These are phyloP conservation scores for Meloe dianella DNA, from an alignment of 2,888 invertebrate genomes.

Conservation along the genomic window DNA sequence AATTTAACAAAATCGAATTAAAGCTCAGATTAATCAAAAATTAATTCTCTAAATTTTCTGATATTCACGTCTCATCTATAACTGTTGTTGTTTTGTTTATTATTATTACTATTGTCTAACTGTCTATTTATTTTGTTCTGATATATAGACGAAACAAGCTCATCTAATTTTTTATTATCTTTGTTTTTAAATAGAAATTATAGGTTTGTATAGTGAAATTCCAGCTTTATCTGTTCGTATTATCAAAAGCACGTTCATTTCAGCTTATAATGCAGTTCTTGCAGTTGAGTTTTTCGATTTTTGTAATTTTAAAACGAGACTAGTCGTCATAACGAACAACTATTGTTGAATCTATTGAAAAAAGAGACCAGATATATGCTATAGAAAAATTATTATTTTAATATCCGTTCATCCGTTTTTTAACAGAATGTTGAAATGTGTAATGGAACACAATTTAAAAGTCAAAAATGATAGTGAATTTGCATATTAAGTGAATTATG, in stretches of 20 bases:
- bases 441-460: slow-evolving; percentile 49
- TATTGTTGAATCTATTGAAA: slow-evolving; percentile 24
- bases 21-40: neutral
- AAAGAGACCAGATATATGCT: neutral
- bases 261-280: neutral
- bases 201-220: neutral
- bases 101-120: neutral
- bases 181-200: neutral
- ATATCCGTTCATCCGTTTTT: neutral
- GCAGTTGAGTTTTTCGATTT: too few relatives aligned
- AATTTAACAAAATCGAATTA: neutral
- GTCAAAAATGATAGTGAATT: slow-evolving; percentile 55
- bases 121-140: neutral
- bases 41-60: neutral
- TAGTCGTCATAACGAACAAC: slow-evolving; percentile 14
- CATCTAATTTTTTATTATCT: neutral
- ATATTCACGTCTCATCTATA: too few relatives aligned
- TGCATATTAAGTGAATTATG: slow-evolving; percentile 62
- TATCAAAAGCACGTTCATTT: neutral
- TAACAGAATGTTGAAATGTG: neutral
- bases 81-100: neutral
- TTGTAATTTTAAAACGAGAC: neutral
- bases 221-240: neutral
- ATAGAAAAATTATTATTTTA: neutral
- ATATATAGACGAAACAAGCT: neutral